Percentiles rank a stretch among this genome's conserved stretches.
phyloP scores from a whole-genome alignment of 2,888 invertebrate genomes.

The Acleris literana region DNA sequence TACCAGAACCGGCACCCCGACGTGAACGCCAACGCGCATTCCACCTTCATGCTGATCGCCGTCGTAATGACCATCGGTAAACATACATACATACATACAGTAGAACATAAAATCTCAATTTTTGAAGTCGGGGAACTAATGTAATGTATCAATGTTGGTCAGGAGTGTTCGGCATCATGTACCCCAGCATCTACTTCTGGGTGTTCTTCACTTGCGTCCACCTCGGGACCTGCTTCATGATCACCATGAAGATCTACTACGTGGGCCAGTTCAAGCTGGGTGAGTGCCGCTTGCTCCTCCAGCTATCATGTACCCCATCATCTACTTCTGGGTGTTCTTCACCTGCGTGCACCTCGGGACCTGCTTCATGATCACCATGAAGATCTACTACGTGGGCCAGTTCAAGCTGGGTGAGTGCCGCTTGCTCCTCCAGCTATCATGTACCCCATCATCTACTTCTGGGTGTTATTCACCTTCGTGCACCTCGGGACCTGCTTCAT shows the following conservation, averaged over 20 bases:
- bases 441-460: constrained; percentile 86
- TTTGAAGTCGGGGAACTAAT: too few relatives aligned
- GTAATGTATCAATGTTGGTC: constrained; percentile 41
- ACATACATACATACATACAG: too few relatives aligned
- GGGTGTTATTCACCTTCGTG: constrained; percentile 88
- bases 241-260: constrained; percentile 90
- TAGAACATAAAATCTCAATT: too few relatives aligned
- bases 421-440: constrained; percentile 66
- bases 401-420: constrained; percentile 85
- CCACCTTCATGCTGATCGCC: constrained; percentile 90
- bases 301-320: constrained; percentile 84
- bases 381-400: constrained; percentile 90
- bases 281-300: constrained; percentile 52
- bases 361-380: constrained; percentile 86
- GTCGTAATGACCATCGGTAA: constrained; percentile 87
- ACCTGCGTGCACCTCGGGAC: constrained; percentile 86
- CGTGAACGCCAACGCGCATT: constrained; percentile 92
- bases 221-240: constrained; percentile 84
- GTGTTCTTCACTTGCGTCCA: constrained; percentile 88
- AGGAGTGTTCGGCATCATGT: constrained; percentile 87
- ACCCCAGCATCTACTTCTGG: constrained; percentile 87
- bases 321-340: constrained; percentile 89
- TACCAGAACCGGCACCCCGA: constrained; percentile 95
- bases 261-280: constrained; percentile 88
- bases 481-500: constrained; percentile 87